These are phyloP conservation scores for Nasonia longicornis DNA, from an alignment of 1,140 invertebrate species.

Conservation along the genomic window DNA sequence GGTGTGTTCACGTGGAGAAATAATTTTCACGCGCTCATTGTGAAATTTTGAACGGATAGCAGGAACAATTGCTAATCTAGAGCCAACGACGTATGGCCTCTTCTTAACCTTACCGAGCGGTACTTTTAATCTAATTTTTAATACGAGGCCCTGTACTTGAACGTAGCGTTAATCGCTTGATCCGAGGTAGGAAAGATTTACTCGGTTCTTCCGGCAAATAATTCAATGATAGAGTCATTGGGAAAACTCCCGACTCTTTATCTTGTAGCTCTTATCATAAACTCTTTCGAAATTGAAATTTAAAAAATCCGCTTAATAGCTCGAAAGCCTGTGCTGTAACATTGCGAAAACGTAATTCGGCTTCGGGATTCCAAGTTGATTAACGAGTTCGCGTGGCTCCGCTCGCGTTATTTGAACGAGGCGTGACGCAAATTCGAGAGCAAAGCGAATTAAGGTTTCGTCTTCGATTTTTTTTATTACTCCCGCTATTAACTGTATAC, in stretches of 20 bases:
- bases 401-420: neutral
- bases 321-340: neutral
- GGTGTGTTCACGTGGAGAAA: too few relatives aligned
- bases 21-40: neutral
- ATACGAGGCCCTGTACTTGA: neutral
- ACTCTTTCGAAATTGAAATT: too few relatives aligned
- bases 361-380: neutral
- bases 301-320: neutral
- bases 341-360: neutral
- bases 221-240: neutral
- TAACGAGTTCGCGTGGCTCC: neutral
- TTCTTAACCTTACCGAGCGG: neutral
- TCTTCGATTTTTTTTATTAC: conserved; percentile 2
- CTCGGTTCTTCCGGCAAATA: neutral
- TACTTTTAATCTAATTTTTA: conserved; percentile 10
- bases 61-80: neutral
- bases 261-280: too few relatives aligned
- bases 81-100: neutral
- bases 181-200: neutral
- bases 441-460: neutral
- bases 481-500: neutral
- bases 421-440: neutral
- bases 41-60: neutral
- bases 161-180: neutral
- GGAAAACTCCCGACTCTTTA: too few relatives aligned